phyloP scores from a whole-genome alignment of 2,113 vertebrate species.

The Oncorhynchus kisutch region DNA sequence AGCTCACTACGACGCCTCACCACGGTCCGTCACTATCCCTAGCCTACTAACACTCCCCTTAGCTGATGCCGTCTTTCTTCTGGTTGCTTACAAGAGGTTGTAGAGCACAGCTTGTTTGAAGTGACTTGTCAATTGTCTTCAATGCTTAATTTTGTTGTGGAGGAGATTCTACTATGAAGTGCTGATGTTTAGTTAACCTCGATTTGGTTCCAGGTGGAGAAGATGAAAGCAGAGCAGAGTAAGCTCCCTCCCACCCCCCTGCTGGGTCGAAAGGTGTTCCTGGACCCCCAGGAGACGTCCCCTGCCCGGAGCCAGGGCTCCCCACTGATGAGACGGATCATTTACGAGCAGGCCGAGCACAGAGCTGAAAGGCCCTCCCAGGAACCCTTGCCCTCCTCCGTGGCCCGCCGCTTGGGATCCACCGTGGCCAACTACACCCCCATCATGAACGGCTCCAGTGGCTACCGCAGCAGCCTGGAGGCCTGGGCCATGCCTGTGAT shows the following conservation, averaged over 20 bases:
- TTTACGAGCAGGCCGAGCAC: slow-evolving; percentile 75
- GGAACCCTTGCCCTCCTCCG: slow-evolving; percentile 64
- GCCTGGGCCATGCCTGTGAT: slow-evolving; percentile 43
- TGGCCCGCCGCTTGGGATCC: slow-evolving; percentile 63
- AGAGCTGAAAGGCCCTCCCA: slow-evolving; percentile 57
- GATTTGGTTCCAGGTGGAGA: slow-evolving; percentile 80
- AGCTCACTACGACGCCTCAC: slow-evolving; percentile 90
- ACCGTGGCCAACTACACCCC: slow-evolving; percentile 68
- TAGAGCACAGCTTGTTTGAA: too few species aligned
- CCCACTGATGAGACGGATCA: slow-evolving; percentile 76
- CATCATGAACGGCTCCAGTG: slow-evolving; percentile 66
- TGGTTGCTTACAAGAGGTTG: too few species aligned
- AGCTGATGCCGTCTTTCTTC: too few species aligned
- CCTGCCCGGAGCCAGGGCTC: slow-evolving; percentile 63
- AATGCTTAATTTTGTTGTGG: too few species aligned
- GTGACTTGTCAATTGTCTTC: too few species aligned
- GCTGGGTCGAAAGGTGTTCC: slow-evolving; percentile 88
- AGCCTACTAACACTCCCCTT: too few species aligned
- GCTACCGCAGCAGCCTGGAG: slow-evolving; percentile 58
- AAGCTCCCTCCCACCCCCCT: slow-evolving; percentile 87
- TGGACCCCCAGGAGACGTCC: slow-evolving; percentile 80
- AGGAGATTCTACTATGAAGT: too few species aligned
- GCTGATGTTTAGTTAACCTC: not conserved
- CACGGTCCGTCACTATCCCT: slow-evolving; percentile 69
- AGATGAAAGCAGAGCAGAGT: slow-evolving; percentile 85